Evolutionary conservation across 2,888 invertebrate species (phyloP), one percentile per base, ranked within the genome.

Genomic region (Scaptomyza reducta): DNA sequence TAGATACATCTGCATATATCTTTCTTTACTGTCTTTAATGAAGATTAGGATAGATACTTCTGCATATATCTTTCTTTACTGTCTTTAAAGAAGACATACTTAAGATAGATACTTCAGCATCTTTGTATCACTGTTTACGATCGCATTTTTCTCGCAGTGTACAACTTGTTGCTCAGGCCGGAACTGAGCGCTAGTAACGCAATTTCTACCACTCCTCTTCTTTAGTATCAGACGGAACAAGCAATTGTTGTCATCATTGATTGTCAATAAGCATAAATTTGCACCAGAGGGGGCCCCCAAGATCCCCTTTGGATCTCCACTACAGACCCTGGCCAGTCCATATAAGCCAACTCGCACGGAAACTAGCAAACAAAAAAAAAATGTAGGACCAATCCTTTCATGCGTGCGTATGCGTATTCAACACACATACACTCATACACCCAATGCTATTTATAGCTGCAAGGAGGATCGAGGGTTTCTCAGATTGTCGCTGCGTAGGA

Each of bases 201-300:
- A 65, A 25, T 31, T 57, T 67, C 18, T 49, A 9, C n/a, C 27
- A 13, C 49, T 38, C 45, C n/a, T 29, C 35, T 27, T 22, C 38
- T 42, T 25, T 14, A 11, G 57, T 74, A 73, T 79, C 74, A 58
- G 86, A 85, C 83, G 86, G 86, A 82, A 88, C 88, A 87, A 88
- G 87, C 89, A 89, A 89, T 89, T 89, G 88, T 89, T 89, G 90
- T 89, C 90, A 89, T 89, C 89, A 90, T 89, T 89, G 90, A 90
- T 90, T 90, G 89, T 87, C 87, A 89, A 90, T 90, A 90, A 90
- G 89, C 90, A 89, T 89, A 89, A 90, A 90, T 89, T 89, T 90
- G 87, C 89, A 83, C 89, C 87, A 77, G 88, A 87, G 89, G 89
- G 90, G 89, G 86, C 82, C 73, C 47, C 42, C 62, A 47, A 41